A percentile compares a stretch with the other conserved stretches of the same genome.
These are phyloP conservation scores for Scaptomyza flava DNA, from an alignment of 2,888 invertebrate species.

Conservation along the genomic window DNA sequence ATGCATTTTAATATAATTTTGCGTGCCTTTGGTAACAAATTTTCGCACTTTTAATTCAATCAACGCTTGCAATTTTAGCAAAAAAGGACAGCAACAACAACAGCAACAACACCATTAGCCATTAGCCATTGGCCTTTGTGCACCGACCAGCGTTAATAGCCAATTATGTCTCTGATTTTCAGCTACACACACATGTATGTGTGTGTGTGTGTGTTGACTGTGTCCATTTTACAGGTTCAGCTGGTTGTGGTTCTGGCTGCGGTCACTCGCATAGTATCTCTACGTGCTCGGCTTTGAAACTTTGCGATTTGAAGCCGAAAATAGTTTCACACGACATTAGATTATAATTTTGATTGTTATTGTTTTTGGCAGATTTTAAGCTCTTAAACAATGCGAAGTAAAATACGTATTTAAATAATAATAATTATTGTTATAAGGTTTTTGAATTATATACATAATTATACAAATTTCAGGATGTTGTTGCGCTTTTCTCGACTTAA, in stretches of 20 bases:
- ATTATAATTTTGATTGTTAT: constrained; percentile 53
- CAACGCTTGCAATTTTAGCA: constrained; percentile 57
- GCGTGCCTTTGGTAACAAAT: constrained; percentile 44
- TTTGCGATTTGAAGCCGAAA: constrained; percentile 68
- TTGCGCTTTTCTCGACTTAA: not conserved
- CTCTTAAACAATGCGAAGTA: not conserved
- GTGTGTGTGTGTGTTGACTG: constrained; percentile 8
- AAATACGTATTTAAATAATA: no score
- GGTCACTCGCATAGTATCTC: constrained; percentile 33
- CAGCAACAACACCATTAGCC: constrained; percentile 39
- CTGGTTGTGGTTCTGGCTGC: constrained; percentile 22
- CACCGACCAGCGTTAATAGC: constrained; percentile 67
- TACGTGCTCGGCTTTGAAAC: constrained; percentile 69
- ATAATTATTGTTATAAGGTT: no score
- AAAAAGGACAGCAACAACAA: constrained; percentile 20
- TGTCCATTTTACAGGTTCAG: constrained; percentile 21
- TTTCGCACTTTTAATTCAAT: constrained; percentile 76
- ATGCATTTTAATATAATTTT: constrained; percentile 28
- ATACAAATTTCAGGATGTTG: no score
- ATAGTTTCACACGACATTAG: constrained; percentile 29
- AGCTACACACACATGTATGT: constrained; percentile 5
- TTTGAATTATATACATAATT: no score
- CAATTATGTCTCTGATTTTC: constrained; percentile 67
- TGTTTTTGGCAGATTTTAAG: constrained; percentile 16
- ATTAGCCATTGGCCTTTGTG: constrained; percentile 50